Evolutionary conservation across 1,140 invertebrate species (phyloP), one percentile per base, ranked within the genome.

Genomic region (Drosophila varians): DNA sequence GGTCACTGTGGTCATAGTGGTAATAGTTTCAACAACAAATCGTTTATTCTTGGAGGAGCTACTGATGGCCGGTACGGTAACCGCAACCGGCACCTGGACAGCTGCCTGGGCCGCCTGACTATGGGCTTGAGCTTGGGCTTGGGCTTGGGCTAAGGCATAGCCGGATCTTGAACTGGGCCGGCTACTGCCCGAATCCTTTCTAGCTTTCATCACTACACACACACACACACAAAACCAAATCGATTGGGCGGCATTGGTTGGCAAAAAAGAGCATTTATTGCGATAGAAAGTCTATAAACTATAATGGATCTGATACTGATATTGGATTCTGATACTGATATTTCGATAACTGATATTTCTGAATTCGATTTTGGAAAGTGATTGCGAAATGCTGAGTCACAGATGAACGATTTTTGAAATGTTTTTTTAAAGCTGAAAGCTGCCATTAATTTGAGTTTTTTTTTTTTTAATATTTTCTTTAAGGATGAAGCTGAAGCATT

Each of bases 1-100:
- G 54, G 94, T 94, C 31, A 94, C 94, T 45, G 94, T 94, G 60
- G 94, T 94, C 93, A 94, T 94, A 52, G 94, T 90, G 77, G 88
- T 90, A 90, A 90, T 94, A 53, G 94, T 94, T 89, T 95, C 94
- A 76, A 95, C 93, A 77, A 95, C 93, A 86, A 94, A 95, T 70
- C 93, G 91, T 79, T 94, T 93, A 64, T 92, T 92, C 42, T 89
- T 90, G 52, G 73, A 60, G 34, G 71, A 70, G 75, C 66, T 62
- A 73, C 74, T 78, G 65, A 62, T 73, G 49, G 47, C 55, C 28
- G 65, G 42, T 1, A 47, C 19, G 25, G 51, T 38, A n/a, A 40
- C 45, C 61, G 47, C 31, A 38, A 42, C 25, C 36, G 52, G 21
- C 5, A 21, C 34, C 52, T 25, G 51, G 7, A 40, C 51, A n/a